These are phyloP conservation scores for Channallabes apus DNA, from an alignment of 2,797 vertebrate genomes.

Conservation along the genomic window DNA sequence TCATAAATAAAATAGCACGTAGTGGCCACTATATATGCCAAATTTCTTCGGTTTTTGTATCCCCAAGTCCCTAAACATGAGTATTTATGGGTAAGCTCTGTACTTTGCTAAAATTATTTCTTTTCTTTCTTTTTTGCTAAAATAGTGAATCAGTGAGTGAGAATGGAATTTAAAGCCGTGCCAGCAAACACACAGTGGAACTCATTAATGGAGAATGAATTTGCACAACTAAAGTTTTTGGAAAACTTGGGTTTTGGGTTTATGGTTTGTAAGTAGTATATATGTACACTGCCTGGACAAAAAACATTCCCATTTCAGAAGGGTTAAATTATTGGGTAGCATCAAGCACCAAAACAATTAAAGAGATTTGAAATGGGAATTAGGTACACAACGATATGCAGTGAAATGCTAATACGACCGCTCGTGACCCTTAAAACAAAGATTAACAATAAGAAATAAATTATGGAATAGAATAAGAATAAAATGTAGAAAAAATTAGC, in stretches of 20 bases:
- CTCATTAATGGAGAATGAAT: slow-evolving; percentile 47
- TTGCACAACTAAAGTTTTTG: not conserved
- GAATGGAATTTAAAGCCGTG: slow-evolving; percentile 45
- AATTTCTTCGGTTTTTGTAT: slow-evolving; percentile 1
- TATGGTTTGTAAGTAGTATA: not conserved
- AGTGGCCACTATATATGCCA: not conserved
- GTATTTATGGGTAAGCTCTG: slow-evolving; percentile 14
- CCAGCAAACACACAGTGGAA: slow-evolving; percentile 45
- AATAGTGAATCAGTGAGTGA: slow-evolving; percentile 22
- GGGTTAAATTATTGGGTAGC: too few relatives aligned
- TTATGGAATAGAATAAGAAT: too few relatives aligned
- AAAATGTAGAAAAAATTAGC: too few relatives aligned
- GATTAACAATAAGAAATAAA: too few relatives aligned
- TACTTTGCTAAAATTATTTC: not conserved
- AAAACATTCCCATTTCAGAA: too few relatives aligned
- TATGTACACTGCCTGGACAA: too few relatives aligned
- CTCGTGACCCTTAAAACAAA: too few relatives aligned
- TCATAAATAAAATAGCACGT: slow-evolving; percentile 13
- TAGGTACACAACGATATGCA: too few relatives aligned
- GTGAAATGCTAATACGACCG: too few relatives aligned
- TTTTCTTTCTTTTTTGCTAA: not conserved
- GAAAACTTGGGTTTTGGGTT: not conserved
- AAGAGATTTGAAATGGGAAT: too few relatives aligned
- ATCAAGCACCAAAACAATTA: too few relatives aligned
- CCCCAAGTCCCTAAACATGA: slow-evolving; percentile 9